Conservation (phyloP, 1,140 invertebrate species). For the Aradophagus sp. region DNA sequence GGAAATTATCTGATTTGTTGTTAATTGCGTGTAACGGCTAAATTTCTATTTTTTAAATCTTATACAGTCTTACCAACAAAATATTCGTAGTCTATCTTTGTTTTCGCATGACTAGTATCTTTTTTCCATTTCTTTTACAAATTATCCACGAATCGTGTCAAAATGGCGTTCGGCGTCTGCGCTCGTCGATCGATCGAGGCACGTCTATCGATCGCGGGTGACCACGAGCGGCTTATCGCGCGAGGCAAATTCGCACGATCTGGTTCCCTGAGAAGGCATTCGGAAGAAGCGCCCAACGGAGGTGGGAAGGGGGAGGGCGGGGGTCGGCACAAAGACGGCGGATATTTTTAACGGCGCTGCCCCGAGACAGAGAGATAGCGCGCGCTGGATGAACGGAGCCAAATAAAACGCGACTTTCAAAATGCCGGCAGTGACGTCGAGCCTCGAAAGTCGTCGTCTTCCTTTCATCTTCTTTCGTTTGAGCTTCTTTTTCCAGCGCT, state of each 20-base stretch:
- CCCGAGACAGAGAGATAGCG: conserved; percentile 23
- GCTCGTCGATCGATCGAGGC: conserved; percentile 14
- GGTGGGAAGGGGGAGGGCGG: too few relatives aligned
- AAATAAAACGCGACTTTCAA: conserved; percentile 62
- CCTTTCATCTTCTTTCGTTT: conserved; percentile 45
- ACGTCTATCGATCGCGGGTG: conserved; percentile 21
- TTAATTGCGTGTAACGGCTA: too few relatives aligned
- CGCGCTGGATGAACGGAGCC: conserved; percentile 8
- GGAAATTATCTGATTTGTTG: too few relatives aligned
- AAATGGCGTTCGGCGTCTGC: too few relatives aligned
- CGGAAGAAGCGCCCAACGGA: conserved; percentile 15
- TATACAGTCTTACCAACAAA: too few relatives aligned
- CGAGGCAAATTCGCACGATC: conserved; percentile 49
- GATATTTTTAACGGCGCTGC: conserved; percentile 61
- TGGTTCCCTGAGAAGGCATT: conserved; percentile 35
- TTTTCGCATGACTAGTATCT: too few relatives aligned
- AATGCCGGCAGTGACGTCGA: conserved; percentile 49
- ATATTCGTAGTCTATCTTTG: too few relatives aligned
- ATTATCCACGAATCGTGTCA: too few relatives aligned
- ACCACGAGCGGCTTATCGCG: conserved; percentile 46
- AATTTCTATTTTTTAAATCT: too few relatives aligned
- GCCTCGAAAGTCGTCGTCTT: conserved; percentile 38
- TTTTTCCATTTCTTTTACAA: too few relatives aligned
- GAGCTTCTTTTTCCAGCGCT: conserved; percentile 17
- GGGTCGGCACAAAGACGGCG: too few relatives aligned